Conservation (phyloP, 1,140 invertebrate species). For the Anoplolepis gracilipes region DNA sequence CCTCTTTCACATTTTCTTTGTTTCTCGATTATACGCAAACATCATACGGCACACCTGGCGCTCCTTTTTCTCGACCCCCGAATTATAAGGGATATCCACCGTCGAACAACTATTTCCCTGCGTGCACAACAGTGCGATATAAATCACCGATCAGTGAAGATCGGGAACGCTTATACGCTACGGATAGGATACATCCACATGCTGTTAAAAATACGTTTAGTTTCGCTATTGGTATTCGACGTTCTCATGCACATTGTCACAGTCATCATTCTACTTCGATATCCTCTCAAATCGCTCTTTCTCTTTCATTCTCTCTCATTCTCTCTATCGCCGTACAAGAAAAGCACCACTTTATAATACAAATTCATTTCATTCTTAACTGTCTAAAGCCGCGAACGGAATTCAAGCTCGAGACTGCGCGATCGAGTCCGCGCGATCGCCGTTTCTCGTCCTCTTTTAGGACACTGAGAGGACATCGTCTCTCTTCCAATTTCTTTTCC, state of each 20-base stretch:
- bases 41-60: slow-evolving; percentile 27
- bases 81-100: background rate
- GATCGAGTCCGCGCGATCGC: slow-evolving; percentile 48
- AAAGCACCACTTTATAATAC: slow-evolving; percentile 81
- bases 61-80: background rate
- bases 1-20: background rate
- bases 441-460: background rate
- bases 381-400: slow-evolving; percentile 64
- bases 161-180: slow-evolving; percentile 61
- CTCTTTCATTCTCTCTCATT: slow-evolving; percentile 39
- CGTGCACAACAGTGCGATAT: slow-evolving; percentile 43
- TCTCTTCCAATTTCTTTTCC: background rate
- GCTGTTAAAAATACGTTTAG: slow-evolving; percentile 79
- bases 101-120: slow-evolving; percentile 25
- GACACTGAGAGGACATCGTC: slow-evolving; percentile 1
- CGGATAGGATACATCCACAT: slow-evolving; percentile 75
- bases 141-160: slow-evolving; percentile 42
- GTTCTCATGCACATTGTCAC: slow-evolving; percentile 56
- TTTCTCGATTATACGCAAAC: slow-evolving; percentile 26
- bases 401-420: slow-evolving; percentile 58
- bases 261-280: slow-evolving; percentile 20
- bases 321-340: slow-evolving; percentile 64
- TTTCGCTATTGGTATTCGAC: slow-evolving; percentile 65
- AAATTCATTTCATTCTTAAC: slow-evolving; percentile 61
- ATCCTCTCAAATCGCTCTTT: slow-evolving; percentile 20